phyloP scores from a whole-genome alignment of 2,113 vertebrate genomes.

The Eulemur macaco region DNA sequence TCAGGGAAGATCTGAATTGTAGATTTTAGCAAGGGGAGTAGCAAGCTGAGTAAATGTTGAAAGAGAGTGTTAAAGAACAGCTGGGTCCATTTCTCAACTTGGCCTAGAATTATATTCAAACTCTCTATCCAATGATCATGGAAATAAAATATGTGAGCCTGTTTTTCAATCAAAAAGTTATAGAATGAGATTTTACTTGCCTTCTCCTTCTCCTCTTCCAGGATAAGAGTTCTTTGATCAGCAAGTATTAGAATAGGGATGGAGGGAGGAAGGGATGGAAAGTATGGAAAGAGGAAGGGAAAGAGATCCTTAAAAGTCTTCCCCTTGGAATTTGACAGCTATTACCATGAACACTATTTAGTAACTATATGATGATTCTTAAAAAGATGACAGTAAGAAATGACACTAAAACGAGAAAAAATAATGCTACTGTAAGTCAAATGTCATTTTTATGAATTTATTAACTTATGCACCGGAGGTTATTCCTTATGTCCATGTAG shows the following conservation, averaged over 20 bases:
- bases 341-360: background rate
- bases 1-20: background rate
- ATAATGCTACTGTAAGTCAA: background rate
- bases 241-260: background rate
- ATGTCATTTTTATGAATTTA: background rate
- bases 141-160: background rate
- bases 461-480: background rate
- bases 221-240: background rate
- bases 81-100: background rate
- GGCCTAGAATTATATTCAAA: background rate
- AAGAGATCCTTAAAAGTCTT: background rate
- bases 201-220: background rate
- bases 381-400: background rate
- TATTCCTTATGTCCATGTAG: background rate
- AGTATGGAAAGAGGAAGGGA: background rate
- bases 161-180: background rate
- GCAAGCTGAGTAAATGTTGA: background rate
- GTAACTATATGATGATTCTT: background rate
- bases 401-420: background rate
- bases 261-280: background rate
- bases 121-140: background rate
- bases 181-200: background rate
- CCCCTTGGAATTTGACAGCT: background rate
- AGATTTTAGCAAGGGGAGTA: background rate
- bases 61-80: background rate